Percentiles rank a stretch among this genome's conserved stretches.
phyloP scores from a whole-genome alignment of 2,797 vertebrate genomes.

The Betta splendens region DNA sequence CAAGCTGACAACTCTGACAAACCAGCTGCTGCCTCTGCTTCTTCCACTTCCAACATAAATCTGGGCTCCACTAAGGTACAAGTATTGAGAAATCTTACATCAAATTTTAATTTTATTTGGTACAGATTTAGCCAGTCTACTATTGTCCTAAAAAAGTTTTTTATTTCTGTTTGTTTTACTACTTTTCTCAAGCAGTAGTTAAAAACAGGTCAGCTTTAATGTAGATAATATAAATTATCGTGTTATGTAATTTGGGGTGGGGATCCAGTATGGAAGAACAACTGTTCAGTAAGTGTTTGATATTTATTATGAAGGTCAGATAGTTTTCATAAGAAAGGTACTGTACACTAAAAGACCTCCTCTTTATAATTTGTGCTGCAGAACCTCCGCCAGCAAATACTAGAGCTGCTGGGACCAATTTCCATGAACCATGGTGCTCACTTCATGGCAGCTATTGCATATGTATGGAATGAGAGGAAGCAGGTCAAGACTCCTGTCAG shows the following conservation, averaged over 20 bases:
- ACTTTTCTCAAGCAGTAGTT: no score
- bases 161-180: no score
- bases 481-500: conserved; percentile 85
- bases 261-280: no score
- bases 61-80: conserved; percentile 96
- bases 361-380: conserved; percentile 56
- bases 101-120: not conserved
- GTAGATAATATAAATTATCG: no score
- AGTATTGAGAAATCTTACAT: not conserved
- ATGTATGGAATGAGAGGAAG: conserved; percentile 98
- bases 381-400: conserved; percentile 97
- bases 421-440: conserved; percentile 99
- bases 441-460: conserved; percentile 99
- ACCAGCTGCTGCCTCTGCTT: conserved; percentile 85
- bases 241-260: no score
- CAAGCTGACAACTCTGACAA: conserved; percentile 93
- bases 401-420: conserved; percentile 95
- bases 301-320: no score
- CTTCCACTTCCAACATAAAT: conserved; percentile 93
- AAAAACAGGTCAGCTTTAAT: no score
- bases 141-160: no score
- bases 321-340: not conserved
- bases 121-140: not conserved
- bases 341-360: no score
- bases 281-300: no score